Conservation (phyloP, 2,888 invertebrate genomes). For the Plebejus argus region DNA sequence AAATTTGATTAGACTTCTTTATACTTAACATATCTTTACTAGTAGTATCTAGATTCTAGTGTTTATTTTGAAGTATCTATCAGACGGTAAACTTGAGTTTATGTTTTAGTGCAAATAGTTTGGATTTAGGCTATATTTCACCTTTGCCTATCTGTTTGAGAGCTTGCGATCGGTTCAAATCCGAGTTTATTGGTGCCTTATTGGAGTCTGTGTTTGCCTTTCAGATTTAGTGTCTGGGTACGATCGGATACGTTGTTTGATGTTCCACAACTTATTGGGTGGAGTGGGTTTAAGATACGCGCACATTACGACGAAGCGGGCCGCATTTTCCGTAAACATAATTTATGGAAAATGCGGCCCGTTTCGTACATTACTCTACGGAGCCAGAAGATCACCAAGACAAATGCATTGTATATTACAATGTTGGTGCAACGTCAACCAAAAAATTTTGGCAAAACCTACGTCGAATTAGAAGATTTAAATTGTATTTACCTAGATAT, state of each 20-base stretch:
- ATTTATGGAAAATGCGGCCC: too few relatives aligned
- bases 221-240: constrained; percentile 23
- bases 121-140: constrained; percentile 20
- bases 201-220: constrained; percentile 28
- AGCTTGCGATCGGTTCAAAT: constrained; percentile 18
- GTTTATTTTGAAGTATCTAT: not conserved
- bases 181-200: constrained; percentile 25
- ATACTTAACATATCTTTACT: not conserved
- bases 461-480: too few relatives aligned
- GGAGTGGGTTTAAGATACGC: not conserved
- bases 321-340: too few relatives aligned
- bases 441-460: too few relatives aligned
- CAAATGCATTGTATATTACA: too few relatives aligned
- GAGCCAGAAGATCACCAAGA: too few relatives aligned
- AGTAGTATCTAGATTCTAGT: not conserved
- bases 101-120: constrained; percentile 8
- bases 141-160: constrained; percentile 22
- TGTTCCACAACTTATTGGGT: not conserved
- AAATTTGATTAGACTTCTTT: too few relatives aligned
- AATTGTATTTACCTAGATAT: too few relatives aligned
- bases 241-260: not conserved
- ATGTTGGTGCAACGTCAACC: too few relatives aligned
- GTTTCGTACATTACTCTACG: too few relatives aligned
- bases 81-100: constrained; percentile 11
- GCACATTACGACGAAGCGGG: too few relatives aligned